Evolutionary conservation across 2,113 vertebrate genomes (phyloP), one percentile per base, ranked within the genome.

Genomic region (Calidris pygmaea): DNA sequence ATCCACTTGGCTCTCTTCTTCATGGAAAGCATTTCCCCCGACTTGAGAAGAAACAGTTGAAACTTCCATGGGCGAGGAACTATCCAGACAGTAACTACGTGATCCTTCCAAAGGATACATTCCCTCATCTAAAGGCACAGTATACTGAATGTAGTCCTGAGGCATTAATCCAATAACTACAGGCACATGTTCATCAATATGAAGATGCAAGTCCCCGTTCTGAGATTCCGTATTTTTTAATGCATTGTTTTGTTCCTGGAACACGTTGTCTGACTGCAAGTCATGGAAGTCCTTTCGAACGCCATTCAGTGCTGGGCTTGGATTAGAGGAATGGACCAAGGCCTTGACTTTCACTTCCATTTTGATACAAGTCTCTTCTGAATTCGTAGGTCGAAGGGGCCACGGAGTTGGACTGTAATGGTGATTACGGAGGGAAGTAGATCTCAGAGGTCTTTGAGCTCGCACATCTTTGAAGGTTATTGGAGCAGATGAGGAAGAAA

Each of bases 41-140:
- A 97, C 97, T 37, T 98, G 99, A 58, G 99, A 96, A 63, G 98
- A 97, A 72, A 95, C 89, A 2, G 98, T 98, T 6, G 98, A 99
- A 94, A 99, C 98, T 97, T 99, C 99, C 99, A 99, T 99, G 90
- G 99, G 99, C 29, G 99, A 99, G 81, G 99, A 98, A 87, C 98
- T 97, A 96, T 99, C 99, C 96, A 99, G 97, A 96, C 99, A 99
- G 92, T 98, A 99, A 96, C 98, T 97, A 97, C 98, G 99, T 71
- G 99, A 98, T 93, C 99, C 99, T 96, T 99, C 99, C 96, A 98
- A 94, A 75, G 99, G 98, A 98, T 98, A 99, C 98, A 99, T 98
- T 98, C 99, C 99, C 97, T 99, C 99, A 98, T 99, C 99, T 99
- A 99, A 99, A 99, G 99, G 99, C 99, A 99, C 99, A 96, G 99